Evolutionary conservation across 2,888 invertebrate genomes (phyloP).

Genomic region (Agelastica alni): DNA sequence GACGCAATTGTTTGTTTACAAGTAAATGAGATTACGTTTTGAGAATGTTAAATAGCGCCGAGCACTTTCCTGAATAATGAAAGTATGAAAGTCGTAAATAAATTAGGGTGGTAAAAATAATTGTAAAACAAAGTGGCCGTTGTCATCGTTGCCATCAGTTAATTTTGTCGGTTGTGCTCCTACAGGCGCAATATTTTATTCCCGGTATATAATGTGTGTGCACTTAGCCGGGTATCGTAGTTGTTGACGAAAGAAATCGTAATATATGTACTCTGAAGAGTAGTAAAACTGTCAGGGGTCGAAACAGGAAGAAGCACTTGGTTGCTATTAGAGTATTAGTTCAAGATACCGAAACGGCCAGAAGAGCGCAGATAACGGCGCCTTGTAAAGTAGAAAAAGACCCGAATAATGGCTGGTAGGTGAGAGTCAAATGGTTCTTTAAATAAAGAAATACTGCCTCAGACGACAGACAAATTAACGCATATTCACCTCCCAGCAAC

Average conservation of each 20-base stretch:
- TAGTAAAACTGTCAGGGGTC: conserved; percentile 52
- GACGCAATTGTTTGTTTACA: too few species aligned
- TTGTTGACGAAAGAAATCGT: conserved; percentile 54
- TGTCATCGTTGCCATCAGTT: background rate
- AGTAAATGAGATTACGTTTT: too few species aligned
- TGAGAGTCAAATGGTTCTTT: conserved; percentile 55
- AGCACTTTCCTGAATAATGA: too few species aligned
- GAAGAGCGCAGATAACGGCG: conserved; percentile 46
- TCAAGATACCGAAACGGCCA: conserved; percentile 49
- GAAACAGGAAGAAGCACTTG: conserved; percentile 52
- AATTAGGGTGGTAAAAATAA: background rate
- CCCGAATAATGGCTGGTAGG: conserved; percentile 50
- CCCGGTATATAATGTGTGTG: conserved; percentile 30
- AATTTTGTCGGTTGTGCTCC: conserved; percentile 5
- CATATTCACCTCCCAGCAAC: conserved; percentile 35
- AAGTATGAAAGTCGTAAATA: too few species aligned
- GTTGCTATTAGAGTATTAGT: conserved; percentile 47
- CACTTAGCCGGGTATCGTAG: conserved; percentile 37
- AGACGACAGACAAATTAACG: conserved; percentile 57
- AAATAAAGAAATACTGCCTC: conserved; percentile 57
- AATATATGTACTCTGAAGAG: conserved; percentile 46
- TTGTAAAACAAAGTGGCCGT: background rate
- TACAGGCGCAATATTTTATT: background rate
- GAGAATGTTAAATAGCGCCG: too few species aligned
- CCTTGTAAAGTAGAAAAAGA: conserved; percentile 42